Conservation (phyloP, 2,888 invertebrate species). For the Monoplex corrugatus region DNA sequence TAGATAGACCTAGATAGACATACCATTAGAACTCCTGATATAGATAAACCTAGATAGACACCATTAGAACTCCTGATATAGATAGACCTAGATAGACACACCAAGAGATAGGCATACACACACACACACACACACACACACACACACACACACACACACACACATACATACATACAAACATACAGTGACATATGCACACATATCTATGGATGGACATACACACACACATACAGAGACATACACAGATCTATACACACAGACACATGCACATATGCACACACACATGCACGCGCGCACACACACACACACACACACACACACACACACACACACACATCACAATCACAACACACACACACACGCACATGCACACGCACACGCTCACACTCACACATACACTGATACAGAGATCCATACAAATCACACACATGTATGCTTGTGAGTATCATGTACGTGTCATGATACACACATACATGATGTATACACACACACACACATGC, state of each 20-base stretch:
- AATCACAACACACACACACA: too few species aligned
- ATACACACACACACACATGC: too few species aligned
- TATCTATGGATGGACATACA: background rate
- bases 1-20: too few species aligned
- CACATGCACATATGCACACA: background rate
- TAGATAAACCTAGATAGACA: too few species aligned
- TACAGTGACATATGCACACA: background rate
- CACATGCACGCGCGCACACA: slow-evolving; percentile 14
- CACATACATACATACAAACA: background rate
- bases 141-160: slow-evolving; percentile 20
- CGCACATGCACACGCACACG: too few species aligned
- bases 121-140: slow-evolving; percentile 12
- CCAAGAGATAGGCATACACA: background rate
- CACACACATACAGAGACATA: background rate
- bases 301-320: background rate
- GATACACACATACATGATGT: too few species aligned
- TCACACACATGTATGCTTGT: too few species aligned
- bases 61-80: too few species aligned
- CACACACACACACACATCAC: background rate
- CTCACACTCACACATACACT: too few species aligned
- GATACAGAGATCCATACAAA: too few species aligned
- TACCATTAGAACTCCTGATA: too few species aligned
- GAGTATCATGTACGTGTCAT: too few species aligned
- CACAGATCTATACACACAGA: background rate
- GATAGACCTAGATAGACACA: background rate